Conservation (phyloP, 1,140 invertebrate species). For the Anoplolepis gracilipes region DNA sequence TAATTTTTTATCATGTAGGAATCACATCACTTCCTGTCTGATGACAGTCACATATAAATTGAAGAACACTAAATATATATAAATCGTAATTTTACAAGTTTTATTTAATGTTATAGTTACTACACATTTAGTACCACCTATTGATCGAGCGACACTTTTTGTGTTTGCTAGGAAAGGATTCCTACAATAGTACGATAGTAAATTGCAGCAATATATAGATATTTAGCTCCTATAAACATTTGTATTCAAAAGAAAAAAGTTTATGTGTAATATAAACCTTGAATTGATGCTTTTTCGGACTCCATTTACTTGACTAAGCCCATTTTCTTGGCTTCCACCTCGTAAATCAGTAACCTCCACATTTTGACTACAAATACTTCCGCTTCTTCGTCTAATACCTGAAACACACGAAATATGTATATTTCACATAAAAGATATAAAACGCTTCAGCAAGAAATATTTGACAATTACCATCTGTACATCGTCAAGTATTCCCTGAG, state of each 20-base stretch:
- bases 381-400: constrained; percentile 99
- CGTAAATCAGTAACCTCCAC: constrained; percentile 99
- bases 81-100: constrained; percentile 77
- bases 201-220: constrained; percentile 69
- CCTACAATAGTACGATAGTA: constrained; percentile 79
- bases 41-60: constrained; percentile 30
- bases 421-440: not conserved
- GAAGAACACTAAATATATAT: constrained; percentile 63
- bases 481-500: constrained; percentile 98
- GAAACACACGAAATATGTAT: constrained; percentile 74
- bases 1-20: constrained; percentile 7
- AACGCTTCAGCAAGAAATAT: not conserved
- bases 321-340: constrained; percentile 99
- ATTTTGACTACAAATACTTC: constrained; percentile 99
- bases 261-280: constrained; percentile 79
- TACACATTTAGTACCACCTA: constrained; percentile 72
- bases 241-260: constrained; percentile 72
- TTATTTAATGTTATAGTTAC: constrained; percentile 75
- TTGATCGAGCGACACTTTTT: constrained; percentile 72
- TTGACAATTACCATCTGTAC: constrained; percentile 96
- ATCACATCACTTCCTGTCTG: not conserved
- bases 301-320: constrained; percentile 90
- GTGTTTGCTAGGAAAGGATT: constrained; percentile 65
- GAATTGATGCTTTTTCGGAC: constrained; percentile 72
- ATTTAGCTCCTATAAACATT: constrained; percentile 77